Evolutionary conservation across 2,113 vertebrate species (phyloP), one percentile per base, ranked within the genome.

Genomic region (Pseudopodoces humilis): DNA sequence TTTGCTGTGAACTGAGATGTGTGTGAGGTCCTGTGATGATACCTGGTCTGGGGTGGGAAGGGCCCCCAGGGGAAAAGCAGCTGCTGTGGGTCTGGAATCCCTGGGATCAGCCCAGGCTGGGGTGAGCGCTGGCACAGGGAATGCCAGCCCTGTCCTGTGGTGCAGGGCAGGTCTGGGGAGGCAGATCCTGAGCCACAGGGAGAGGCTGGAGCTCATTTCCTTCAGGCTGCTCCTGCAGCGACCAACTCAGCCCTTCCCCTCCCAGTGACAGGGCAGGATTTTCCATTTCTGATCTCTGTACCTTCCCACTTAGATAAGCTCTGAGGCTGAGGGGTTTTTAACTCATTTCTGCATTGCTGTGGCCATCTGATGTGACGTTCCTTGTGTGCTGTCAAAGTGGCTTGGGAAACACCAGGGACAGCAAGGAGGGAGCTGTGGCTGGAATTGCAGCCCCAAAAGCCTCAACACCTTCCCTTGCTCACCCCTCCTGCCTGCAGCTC

Each of bases 381-480:
- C 0, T 0, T 6, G 53, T 6, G 7, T 4, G 55, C 76, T 43
- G 23, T 8, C 70, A 53, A 2, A 52, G 86, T 0, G 0, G 12
- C 65, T 67, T 47, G 24, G 63, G 37, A 41, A 39, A 15, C 37
- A 35, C 0, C 0, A 37, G 31, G 20, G 35, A 8, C 13, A 49
- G 35, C 20, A 8, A 33, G 31, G 63, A 83, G 71, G 53, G 70
- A 71, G 30, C 79, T 9, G 30, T 0, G 33, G 47, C 63, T 28
- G 50, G 11, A 58, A 16, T 5, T 13, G 53, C 23, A 19, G 20
- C 25, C 65, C 58, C 20, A 1, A n/a, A 74, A 86, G 11, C 58
- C 65, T 46, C 92, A 6, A 7, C 21, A 2, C 9, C 23, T 37
- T 15, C 49, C 55, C 25, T 33, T 41, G 46, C 43, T 25, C 1